Evolutionary conservation across 2,888 invertebrate genomes (phyloP).

Genomic region (Ctenicera cuprea): DNA sequence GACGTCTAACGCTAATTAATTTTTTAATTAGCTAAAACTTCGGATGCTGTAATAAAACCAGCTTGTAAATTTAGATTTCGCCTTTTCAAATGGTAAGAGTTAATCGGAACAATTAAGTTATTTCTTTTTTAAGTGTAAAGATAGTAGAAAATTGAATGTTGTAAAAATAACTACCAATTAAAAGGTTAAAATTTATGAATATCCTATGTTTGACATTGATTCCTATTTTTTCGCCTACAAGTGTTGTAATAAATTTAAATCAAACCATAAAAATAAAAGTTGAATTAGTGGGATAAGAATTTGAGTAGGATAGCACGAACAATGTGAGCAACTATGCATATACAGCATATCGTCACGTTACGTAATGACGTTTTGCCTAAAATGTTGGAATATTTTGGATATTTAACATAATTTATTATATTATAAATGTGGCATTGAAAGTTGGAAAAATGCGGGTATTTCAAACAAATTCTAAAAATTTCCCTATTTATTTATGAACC

Average conservation of each 20-base stretch:
- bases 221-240: slow-evolving; percentile 36
- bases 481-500: background rate
- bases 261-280: slow-evolving; percentile 36
- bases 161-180: slow-evolving; percentile 13
- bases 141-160: background rate
- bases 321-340: slow-evolving; percentile 25
- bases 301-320: slow-evolving; percentile 33
- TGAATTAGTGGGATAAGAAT: slow-evolving; percentile 39
- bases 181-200: slow-evolving; percentile 15
- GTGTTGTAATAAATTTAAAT: slow-evolving; percentile 33
- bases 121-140: background rate
- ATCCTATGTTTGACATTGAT: slow-evolving; percentile 33
- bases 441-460: background rate
- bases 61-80: background rate
- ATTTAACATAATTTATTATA: slow-evolving; percentile 12
- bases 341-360: slow-evolving; percentile 21
- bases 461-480: background rate
- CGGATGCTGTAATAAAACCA: too few species aligned
- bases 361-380: slow-evolving; percentile 14
- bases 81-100: background rate
- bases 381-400: background rate
- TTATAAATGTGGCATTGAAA: background rate
- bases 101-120: too few species aligned
- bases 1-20: slow-evolving; percentile 5
- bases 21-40: background rate